Percentiles rank a stretch among this genome's conserved stretches.
phyloP scores from a whole-genome alignment of 92 coral and sea anemone species.

The Palythoa grandiflora region DNA sequence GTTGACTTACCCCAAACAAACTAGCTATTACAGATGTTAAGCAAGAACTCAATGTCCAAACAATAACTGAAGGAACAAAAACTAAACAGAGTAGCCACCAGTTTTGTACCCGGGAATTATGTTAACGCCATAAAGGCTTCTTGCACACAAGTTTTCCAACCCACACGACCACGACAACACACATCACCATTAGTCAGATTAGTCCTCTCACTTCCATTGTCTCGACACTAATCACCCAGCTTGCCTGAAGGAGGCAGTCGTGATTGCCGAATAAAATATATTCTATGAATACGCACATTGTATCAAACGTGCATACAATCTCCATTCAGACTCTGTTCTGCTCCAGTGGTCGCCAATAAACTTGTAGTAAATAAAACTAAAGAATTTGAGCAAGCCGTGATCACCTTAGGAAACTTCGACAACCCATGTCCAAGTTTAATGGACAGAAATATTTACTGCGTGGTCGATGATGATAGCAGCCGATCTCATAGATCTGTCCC shows the following conservation, averaged over 20 bases:
- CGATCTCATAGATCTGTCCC: constrained; percentile 34
- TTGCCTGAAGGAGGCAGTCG: constrained; percentile 40
- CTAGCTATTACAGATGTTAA: constrained; percentile 38
- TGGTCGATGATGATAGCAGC: constrained; percentile 26
- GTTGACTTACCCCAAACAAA: constrained; percentile 55
- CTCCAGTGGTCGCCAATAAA: constrained; percentile 74
- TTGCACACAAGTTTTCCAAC: neutral
- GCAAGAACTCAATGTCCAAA: constrained; percentile 46
- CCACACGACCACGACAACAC: constrained; percentile 32
- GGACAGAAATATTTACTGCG: constrained; percentile 15
- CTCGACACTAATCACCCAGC: constrained; percentile 31
- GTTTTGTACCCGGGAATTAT: constrained; percentile 41
- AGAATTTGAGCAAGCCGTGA: constrained; percentile 25
- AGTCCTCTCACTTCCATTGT: constrained; percentile 21
- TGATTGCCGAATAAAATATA: constrained; percentile 31
- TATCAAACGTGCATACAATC: constrained; percentile 50
- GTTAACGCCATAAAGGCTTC: neutral
- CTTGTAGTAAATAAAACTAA: constrained; percentile 21
- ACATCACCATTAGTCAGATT: constrained; percentile 21
- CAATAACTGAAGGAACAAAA: constrained; percentile 46
- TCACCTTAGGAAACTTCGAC: constrained; percentile 26
- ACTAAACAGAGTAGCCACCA: constrained; percentile 7
- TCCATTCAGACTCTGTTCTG: constrained; percentile 81
- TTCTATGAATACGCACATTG: constrained; percentile 32
- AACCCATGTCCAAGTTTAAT: constrained; percentile 19